Evolutionary conservation across 2,113 vertebrate genomes (phyloP).

Genomic region (Hypocryptadius cinnamomeus): DNA sequence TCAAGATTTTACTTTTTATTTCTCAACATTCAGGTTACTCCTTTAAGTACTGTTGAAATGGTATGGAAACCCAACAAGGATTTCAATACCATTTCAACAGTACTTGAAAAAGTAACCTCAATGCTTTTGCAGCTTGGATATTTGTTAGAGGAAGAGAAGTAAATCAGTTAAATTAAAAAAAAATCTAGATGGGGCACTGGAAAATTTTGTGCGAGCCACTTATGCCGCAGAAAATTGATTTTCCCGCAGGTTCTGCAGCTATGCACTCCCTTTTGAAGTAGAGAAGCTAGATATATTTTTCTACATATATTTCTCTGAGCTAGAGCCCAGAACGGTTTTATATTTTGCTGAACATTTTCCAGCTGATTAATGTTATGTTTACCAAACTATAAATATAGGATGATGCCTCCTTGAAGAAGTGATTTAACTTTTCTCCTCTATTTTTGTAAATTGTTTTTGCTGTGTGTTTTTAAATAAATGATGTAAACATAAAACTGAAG

Average conservation of each 20-base stretch:
- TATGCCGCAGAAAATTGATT: constrained; percentile 54
- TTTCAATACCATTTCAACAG: background rate
- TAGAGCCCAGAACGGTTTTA: background rate
- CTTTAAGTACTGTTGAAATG: too few species aligned
- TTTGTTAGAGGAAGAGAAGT: background rate
- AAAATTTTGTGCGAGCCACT: constrained; percentile 22
- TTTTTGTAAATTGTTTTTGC: constrained; percentile 10
- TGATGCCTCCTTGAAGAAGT: constrained; percentile 15
- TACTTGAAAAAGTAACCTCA: background rate
- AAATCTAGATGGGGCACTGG: background rate
- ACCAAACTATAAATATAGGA: constrained; percentile 28
- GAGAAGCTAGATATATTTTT: constrained; percentile 31
- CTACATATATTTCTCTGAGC: constrained; percentile 41
- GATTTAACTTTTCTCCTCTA: constrained; percentile 3
- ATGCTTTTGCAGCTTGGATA: background rate
- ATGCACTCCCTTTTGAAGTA: constrained; percentile 54
- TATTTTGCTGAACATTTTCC: constrained; percentile 40
- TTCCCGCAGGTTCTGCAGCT: constrained; percentile 48
- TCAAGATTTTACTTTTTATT: background rate
- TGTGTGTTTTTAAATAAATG: background rate
- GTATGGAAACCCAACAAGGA: background rate
- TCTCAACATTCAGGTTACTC: too few species aligned
- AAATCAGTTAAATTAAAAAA: constrained; percentile 10
- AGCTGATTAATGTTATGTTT: constrained; percentile 56
- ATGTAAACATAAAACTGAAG: background rate